Evolutionary conservation across 2,888 invertebrate species (phyloP), one percentile per base, ranked within the genome.

Genomic region (Lepidocyrtinus sp.): DNA sequence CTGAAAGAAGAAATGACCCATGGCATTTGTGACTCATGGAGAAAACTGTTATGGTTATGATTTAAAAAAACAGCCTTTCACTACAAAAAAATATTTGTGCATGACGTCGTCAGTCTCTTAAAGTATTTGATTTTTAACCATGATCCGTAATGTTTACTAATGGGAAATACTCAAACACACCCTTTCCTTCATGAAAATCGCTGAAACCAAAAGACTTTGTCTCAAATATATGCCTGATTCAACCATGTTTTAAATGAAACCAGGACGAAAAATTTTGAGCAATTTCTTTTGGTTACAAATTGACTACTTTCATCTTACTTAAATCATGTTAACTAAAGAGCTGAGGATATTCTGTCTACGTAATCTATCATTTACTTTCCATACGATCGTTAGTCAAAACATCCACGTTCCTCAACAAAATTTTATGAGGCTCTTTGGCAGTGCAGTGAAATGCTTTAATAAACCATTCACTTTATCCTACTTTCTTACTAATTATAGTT

Each of bases 241-340:
- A 36, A 7, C 5, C 36, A 36, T 36, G 12, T 36, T 36, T 36
- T 36, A 36, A 36, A 36, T 12, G n/a, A n/a, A n/a, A n/a, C n/a
- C n/a, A n/a, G n/a, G n/a, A n/a, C n/a, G n/a, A n/a, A n/a, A n/a
- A n/a, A n/a, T n/a, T n/a, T n/a, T n/a, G n/a, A n/a, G n/a, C n/a
- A n/a, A n/a, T 62, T 25, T 55, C 62, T 17, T 50, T 24, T 50
- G 80, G 69, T 74, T 80, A 80, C 80, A 80, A 80, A 80, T 75
- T 26, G 64, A 69, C 70, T 75, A 73, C 74, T 80, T 80, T 78
- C 67, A 9, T 21, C 64, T 7, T 64, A 9, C 12, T 24, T 26
- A 63, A 71, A 63, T 19, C 65, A 65, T 67, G 71, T 71, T 64
- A 71, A 76, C n/a, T n/a, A n/a, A n/a, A n/a, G n/a, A n/a, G n/a